Evolutionary conservation across 2,797 vertebrate species (phyloP).

Genomic region (Hoplostethus mediterraneus): DNA sequence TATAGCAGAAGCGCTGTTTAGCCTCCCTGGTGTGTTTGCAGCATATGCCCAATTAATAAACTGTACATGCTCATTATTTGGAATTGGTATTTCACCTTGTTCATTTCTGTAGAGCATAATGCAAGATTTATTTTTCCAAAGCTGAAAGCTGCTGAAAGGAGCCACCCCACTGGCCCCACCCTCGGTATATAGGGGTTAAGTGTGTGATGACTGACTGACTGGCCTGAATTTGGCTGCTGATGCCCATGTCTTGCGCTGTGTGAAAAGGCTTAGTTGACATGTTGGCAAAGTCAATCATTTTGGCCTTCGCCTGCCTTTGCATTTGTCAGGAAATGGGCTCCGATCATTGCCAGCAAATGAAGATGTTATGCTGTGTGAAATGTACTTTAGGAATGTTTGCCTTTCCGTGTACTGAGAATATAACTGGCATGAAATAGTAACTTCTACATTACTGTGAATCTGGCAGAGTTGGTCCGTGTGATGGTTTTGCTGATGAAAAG

Average conservation of each 20-base stretch:
- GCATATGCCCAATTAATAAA: slow-evolving; percentile 54
- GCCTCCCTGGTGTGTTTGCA: slow-evolving; percentile 41
- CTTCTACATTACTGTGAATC: slow-evolving; percentile 32
- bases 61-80: slow-evolving; percentile 47
- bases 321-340: slow-evolving; percentile 38
- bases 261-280: neutral
- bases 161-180: too few relatives aligned
- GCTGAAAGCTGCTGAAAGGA: slow-evolving; percentile 11
- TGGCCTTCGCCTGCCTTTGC: slow-evolving; percentile 24
- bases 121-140: slow-evolving; percentile 18
- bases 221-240: too few relatives aligned
- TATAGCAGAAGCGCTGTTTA: slow-evolving; percentile 32
- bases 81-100: slow-evolving; percentile 25
- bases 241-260: too few relatives aligned
- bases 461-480: slow-evolving; percentile 35
- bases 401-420: slow-evolving; percentile 20
- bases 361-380: slow-evolving; percentile 19
- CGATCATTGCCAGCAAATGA: slow-evolving; percentile 20
- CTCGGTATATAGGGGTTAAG: too few relatives aligned
- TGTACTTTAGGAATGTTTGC: slow-evolving; percentile 25
- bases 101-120: slow-evolving; percentile 34
- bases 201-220: too few relatives aligned
- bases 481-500: slow-evolving; percentile 59
- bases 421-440: slow-evolving; percentile 45
- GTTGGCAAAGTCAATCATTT: slow-evolving; percentile 33